Percentiles rank a stretch among this genome's conserved stretches.
phyloP scores from a whole-genome alignment of 2,888 invertebrate genomes.

The Falcaria lacertinaria region DNA sequence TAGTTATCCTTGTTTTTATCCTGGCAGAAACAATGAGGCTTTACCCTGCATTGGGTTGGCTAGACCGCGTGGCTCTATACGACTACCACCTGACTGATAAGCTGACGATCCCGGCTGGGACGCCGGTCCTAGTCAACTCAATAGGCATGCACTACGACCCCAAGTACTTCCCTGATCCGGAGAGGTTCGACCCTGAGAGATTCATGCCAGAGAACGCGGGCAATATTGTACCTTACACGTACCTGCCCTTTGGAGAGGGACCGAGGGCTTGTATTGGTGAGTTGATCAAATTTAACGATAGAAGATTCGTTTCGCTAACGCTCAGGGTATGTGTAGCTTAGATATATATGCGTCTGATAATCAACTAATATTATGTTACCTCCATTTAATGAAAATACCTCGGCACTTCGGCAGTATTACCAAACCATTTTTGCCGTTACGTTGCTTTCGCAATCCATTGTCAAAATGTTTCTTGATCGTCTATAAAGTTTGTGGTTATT shows the following conservation, averaged over 20 bases:
- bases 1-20: neutral
- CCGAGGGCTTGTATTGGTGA: conserved; percentile 79
- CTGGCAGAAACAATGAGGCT: conserved; percentile 27
- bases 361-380: no score
- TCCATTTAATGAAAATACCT: no score
- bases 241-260: conserved; percentile 74
- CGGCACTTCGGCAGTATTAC: no score
- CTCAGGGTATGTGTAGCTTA: no score
- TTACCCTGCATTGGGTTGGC: conserved; percentile 31
- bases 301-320: no score
- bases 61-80: conserved; percentile 22
- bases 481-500: no score
- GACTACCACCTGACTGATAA: conserved; percentile 32
- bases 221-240: conserved; percentile 33
- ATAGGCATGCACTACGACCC: conserved; percentile 47
- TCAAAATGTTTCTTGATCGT: no score
- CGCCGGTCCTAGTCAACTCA: conserved; percentile 27
- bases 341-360: no score
- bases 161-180: conserved; percentile 67
- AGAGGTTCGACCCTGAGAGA: conserved; percentile 72
- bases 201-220: conserved; percentile 74
- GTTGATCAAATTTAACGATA: neutral
- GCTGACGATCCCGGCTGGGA: conserved; percentile 27
- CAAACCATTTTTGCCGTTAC: no score
- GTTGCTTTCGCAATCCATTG: no score